Evolutionary conservation across 2,888 invertebrate species (phyloP).

Genomic region (Thereva nobilitata): DNA sequence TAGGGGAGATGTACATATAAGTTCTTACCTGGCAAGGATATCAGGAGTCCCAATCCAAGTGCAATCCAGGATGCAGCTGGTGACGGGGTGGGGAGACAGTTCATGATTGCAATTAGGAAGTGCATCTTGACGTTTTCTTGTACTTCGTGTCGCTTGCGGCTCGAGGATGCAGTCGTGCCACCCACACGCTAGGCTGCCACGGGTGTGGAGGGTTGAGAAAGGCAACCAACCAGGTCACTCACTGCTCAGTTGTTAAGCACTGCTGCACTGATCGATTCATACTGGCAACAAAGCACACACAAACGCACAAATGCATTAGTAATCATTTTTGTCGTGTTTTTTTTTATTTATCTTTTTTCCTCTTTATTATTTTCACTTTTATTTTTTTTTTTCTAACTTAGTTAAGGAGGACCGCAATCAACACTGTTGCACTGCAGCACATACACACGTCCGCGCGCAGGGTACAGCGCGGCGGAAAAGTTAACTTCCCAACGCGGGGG

Average conservation of each 20-base stretch:
- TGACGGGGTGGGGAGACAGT: slow-evolving; percentile 22
- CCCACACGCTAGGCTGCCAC: not conserved
- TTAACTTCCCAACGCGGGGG: not conserved
- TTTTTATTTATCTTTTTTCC: slow-evolving; percentile 13
- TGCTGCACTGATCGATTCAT: slow-evolving; percentile 18
- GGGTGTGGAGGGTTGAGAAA: not conserved
- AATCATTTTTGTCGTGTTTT: slow-evolving; percentile 2
- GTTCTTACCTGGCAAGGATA: slow-evolving; percentile 45
- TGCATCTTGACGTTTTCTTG: slow-evolving; percentile 26
- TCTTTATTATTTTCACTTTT: slow-evolving; percentile 12
- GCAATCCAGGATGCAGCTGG: slow-evolving; percentile 43
- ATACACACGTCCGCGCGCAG: not conserved
- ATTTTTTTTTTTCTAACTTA: no score
- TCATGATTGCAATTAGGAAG: slow-evolving; percentile 34
- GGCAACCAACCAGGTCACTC: slow-evolving; percentile 11
- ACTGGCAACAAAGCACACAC: slow-evolving; percentile 18
- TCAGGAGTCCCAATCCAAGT: slow-evolving; percentile 46
- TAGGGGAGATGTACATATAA: not conserved
- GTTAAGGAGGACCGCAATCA: no score
- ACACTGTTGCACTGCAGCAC: not conserved
- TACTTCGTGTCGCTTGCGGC: slow-evolving; percentile 2
- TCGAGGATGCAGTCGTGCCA: slow-evolving; percentile 12
- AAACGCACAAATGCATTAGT: slow-evolving; percentile 8
- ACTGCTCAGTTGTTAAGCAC: not conserved
- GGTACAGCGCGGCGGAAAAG: not conserved